Percentiles rank a stretch among this genome's conserved stretches.
These are phyloP conservation scores for Choristoneura fumiferana DNA, from an alignment of 1,140 invertebrate species.

Conservation along the genomic window DNA sequence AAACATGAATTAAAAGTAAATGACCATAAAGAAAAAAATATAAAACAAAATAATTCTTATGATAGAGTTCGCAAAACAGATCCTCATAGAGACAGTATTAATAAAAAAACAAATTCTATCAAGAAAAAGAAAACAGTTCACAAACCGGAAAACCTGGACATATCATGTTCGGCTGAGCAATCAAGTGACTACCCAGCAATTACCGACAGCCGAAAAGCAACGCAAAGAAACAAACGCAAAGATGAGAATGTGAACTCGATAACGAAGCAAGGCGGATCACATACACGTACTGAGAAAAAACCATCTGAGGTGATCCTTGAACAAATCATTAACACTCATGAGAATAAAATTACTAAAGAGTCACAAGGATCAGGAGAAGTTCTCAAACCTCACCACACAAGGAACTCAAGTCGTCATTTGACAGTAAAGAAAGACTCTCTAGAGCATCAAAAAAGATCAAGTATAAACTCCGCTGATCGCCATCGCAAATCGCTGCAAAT, in stretches of 20 bases:
- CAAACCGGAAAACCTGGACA: neutral
- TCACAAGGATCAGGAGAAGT: neutral
- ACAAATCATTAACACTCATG: neutral
- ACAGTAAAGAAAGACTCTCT: neutral
- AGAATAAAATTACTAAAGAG: neutral
- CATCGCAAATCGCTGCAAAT: conserved; percentile 22
- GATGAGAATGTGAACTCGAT: neutral
- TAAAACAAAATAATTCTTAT: neutral
- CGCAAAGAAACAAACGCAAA: neutral
- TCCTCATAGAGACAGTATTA: neutral
- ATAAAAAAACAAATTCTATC: neutral
- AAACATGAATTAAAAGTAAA: neutral
- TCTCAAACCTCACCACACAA: neutral
- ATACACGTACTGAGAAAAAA: neutral
- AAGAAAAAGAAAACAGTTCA: neutral
- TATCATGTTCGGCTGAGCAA: neutral
- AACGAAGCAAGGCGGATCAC: neutral
- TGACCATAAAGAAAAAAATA: neutral
- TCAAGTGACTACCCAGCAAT: neutral
- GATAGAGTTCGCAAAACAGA: conserved; percentile 1
- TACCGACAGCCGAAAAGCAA: neutral
- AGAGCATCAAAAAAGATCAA: conserved; percentile 8
- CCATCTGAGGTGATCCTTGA: neutral
- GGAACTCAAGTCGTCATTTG: conserved; percentile 11
- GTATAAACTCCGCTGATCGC: conserved; percentile 2